Conservation (phyloP, 2,888 invertebrate genomes). For the Cheilosia pagana region DNA sequence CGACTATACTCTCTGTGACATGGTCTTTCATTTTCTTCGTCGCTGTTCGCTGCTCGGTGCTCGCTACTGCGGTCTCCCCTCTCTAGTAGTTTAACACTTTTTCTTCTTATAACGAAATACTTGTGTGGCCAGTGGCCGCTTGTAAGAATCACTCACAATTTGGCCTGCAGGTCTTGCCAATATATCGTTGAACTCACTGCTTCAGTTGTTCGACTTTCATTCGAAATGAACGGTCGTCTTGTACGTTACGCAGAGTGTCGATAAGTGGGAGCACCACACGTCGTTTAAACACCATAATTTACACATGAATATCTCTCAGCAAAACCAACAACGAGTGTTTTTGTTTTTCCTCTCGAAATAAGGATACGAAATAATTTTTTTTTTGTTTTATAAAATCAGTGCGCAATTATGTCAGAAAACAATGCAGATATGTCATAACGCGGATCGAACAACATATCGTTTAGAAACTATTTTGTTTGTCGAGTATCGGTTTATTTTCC, state of each 20-base stretch:
- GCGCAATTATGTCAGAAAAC: constrained; percentile 9
- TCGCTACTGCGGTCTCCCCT: constrained; percentile 27
- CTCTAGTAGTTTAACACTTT: constrained; percentile 18
- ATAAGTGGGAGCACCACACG: constrained; percentile 26
- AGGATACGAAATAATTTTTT: constrained; percentile 15
- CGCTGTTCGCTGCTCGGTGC: constrained; percentile 2
- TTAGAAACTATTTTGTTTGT: not conserved
- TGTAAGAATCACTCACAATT: constrained; percentile 58
- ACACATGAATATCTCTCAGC: constrained; percentile 19
- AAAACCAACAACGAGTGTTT: not conserved
- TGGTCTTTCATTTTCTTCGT: constrained; percentile 32
- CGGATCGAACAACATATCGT: constrained; percentile 4
- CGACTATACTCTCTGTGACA: constrained; percentile 14
- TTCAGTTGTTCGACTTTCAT: constrained; percentile 67
- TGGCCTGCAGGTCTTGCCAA: constrained; percentile 60
- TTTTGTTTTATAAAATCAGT: not conserved
- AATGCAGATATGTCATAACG: constrained; percentile 19
- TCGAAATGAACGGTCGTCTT: constrained; percentile 61
- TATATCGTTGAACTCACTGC: constrained; percentile 49
- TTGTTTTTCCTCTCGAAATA: not conserved
- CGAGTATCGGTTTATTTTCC: not conserved
- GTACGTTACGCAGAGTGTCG: constrained; percentile 37
- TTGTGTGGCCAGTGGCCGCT: constrained; percentile 60
- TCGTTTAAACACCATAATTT: constrained; percentile 17
- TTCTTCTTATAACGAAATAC: constrained; percentile 42